Evolutionary conservation across 2,113 vertebrate species (phyloP).

Genomic region (Himantopus leucocephalus): DNA sequence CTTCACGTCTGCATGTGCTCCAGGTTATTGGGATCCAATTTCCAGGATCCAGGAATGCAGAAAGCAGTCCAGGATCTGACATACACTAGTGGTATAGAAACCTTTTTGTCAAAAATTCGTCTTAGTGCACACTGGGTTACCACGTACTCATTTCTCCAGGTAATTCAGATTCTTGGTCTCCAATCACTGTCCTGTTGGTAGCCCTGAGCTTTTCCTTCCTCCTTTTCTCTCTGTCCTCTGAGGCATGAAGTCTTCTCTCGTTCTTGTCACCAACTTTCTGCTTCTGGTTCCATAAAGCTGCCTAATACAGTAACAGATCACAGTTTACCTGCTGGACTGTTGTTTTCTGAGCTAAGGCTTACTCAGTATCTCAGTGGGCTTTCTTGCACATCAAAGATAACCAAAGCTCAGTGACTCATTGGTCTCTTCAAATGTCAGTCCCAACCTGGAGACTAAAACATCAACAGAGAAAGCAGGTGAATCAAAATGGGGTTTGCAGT

Average conservation of each 20-base stretch:
- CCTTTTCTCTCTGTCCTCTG: not conserved
- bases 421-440: not conserved
- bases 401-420: not conserved
- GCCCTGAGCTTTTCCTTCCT: not conserved
- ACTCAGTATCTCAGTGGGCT: not conserved
- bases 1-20: not conserved
- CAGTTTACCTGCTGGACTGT: not conserved
- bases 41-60: not conserved
- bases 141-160: not conserved
- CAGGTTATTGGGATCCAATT: not conserved
- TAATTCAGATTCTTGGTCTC: not conserved
- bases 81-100: not conserved
- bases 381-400: not conserved
- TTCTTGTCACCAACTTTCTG: not conserved
- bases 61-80: not conserved
- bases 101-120: not conserved
- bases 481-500: not conserved
- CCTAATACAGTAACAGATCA: not conserved
- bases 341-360: not conserved
- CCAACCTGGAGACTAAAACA: not conserved
- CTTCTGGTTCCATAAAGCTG: not conserved
- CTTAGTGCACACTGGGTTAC: not conserved
- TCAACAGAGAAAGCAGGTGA: not conserved
- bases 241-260: not conserved
- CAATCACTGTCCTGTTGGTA: not conserved